A percentile compares a stretch with the other conserved stretches of the same genome.
Evolutionary conservation across 2,888 invertebrate species (phyloP).

Genomic region (Ptilodon capucinus): DNA sequence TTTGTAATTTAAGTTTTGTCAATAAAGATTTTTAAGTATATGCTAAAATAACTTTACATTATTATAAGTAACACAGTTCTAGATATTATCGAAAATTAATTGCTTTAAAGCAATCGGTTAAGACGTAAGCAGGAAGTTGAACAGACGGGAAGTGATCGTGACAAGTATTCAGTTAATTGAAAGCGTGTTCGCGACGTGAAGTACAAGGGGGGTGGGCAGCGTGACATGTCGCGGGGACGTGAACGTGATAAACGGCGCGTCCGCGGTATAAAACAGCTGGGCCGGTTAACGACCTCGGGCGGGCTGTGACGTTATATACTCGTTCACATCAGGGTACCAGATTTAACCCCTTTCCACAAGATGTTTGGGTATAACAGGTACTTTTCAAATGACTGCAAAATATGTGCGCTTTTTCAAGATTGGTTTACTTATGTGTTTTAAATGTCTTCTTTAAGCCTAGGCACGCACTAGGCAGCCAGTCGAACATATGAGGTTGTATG

Average conservation of each 20-base stretch:
- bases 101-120: too few species aligned
- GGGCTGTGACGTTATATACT: constrained; percentile 7
- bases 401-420: too few species aligned
- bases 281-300: constrained; percentile 16
- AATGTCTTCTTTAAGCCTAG: too few species aligned
- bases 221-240: not conserved
- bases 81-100: too few species aligned
- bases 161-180: not conserved
- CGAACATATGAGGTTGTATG: too few species aligned
- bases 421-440: too few species aligned
- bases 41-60: not conserved
- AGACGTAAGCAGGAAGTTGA: not conserved
- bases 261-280: constrained; percentile 9
- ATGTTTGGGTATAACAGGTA: too few species aligned
- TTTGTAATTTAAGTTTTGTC: not conserved
- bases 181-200: not conserved
- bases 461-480: too few species aligned
- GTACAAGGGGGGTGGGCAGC: not conserved
- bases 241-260: constrained; percentile 11
- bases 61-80: too few species aligned
- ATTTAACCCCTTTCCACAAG: too few species aligned
- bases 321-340: not conserved
- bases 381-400: too few species aligned
- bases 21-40: not conserved
- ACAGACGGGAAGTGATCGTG: not conserved